These are phyloP conservation scores for Theodoxus fluviatilis DNA, from an alignment of 2,888 invertebrate species.

Conservation along the genomic window DNA sequence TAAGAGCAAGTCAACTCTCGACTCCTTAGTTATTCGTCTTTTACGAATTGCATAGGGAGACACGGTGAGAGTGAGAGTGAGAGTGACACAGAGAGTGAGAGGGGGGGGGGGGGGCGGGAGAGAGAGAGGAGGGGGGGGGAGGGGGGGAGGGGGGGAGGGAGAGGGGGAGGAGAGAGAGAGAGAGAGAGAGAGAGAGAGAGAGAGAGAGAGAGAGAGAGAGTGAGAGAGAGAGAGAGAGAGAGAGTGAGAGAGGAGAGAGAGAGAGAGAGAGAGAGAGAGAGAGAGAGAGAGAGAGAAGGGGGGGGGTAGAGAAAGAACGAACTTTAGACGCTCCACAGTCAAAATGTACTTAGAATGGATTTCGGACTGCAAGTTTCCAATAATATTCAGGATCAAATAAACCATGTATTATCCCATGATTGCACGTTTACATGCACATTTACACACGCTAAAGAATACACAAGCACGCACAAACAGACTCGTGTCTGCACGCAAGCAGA, in stretches of 20 bases:
- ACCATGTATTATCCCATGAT: no score
- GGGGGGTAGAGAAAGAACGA: no score
- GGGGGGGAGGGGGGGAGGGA: background rate
- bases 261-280: no score
- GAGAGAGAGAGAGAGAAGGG: no score
- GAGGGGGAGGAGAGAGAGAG: background rate
- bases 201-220: slow-evolving; percentile 12
- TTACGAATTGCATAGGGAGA: background rate
- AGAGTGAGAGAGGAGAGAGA: no score
- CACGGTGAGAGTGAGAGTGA: background rate
- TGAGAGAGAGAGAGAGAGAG: slow-evolving; percentile 11
- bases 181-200: background rate
- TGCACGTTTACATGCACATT: no score
- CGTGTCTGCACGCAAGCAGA: no score
- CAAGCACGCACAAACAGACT: no score
- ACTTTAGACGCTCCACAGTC: no score
- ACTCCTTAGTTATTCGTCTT: background rate
- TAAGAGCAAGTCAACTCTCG: background rate
- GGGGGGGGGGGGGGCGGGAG: background rate
- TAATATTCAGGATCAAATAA: background rate
- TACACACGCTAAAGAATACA: no score
- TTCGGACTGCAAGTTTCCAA: no score
- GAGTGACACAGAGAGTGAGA: background rate
- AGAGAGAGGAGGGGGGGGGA: background rate
- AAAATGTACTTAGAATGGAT: no score